Conservation (phyloP, 1,140 invertebrate genomes). For the Diprion similis region DNA sequence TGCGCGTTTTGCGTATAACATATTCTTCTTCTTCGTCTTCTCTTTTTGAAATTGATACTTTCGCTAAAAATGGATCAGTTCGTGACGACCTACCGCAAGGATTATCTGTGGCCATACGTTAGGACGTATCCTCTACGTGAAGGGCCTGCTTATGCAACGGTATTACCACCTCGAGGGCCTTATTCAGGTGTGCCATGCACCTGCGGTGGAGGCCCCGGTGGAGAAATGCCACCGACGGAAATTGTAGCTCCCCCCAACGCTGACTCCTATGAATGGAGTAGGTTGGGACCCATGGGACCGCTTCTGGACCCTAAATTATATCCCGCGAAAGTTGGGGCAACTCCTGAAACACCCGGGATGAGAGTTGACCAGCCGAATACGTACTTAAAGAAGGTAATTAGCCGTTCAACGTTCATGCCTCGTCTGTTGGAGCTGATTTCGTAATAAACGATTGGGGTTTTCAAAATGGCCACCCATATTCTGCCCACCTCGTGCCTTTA, state of each 20-base stretch:
- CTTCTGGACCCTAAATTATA: constrained; percentile 67
- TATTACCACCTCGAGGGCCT: constrained; percentile 49
- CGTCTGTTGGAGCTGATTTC: neutral
- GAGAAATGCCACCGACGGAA: neutral
- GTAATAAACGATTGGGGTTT: no score
- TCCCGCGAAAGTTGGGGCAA: constrained; percentile 60
- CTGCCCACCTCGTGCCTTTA: no score
- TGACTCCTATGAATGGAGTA: constrained; percentile 53
- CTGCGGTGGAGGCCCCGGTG: constrained; percentile 43
- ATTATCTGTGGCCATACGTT: constrained; percentile 65
- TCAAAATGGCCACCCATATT: no score
- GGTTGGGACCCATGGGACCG: constrained; percentile 60
- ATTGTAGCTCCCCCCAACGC: constrained; percentile 27
- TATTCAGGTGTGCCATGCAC: constrained; percentile 48
- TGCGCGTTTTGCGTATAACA: no score
- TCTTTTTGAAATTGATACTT: no score
- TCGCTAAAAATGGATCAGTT: constrained; percentile 60
- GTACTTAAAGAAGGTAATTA: constrained; percentile 63
- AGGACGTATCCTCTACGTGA: constrained; percentile 52
- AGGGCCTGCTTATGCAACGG: constrained; percentile 14
- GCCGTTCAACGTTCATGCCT: neutral
- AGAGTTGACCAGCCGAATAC: constrained; percentile 63
- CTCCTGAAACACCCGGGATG: constrained; percentile 58
- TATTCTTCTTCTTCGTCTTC: no score
- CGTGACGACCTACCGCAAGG: constrained; percentile 65